Base-by-base conservation (phyloP, 2,888 invertebrate species). In the Mesorhabditis spiculigera region DNA sequence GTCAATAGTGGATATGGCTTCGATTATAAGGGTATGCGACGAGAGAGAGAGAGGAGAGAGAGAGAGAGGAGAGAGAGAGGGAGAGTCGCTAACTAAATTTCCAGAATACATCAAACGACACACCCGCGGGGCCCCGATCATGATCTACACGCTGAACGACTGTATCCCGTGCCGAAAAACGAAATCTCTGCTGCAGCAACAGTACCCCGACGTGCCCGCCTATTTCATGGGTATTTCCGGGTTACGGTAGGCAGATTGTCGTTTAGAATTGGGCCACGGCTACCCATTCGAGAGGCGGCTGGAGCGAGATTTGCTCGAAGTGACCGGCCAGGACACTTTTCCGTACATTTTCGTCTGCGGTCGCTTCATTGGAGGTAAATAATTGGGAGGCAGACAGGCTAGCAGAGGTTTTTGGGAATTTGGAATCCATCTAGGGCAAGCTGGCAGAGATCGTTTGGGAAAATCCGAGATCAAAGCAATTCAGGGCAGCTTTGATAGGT, bases 321-420 rank as follows among this genome's bases (percentile, higher is more conserved):
- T 85, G 42, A 85, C 85, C 10, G 81, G 85, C 5, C 82, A 82
- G 45, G 76, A 78, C 45, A 84, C 83, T 13, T 85, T 85, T 71
- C 85, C 85, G 4, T 85, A 84, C 71, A 83, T 85, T 45, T 85
- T 85, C 71, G 82, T 85, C n/a, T 85, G 84, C 58, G 85, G 85
- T 13, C 76, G 78, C 63, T 84, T 82, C 68, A 80, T 85, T 65
- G 84, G 85, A 67, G 84, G 80, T 79, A 42, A 41, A 67, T 28
- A 10, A 3, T 5, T 43, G 4, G 13, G 10, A 16, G 8, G 8
- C 63, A 8, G 13, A 28, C 5, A 63, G 28, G 28, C 28, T 28
- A 28, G 28, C 28, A 28, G 28, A 28, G 28, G 28, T 28, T 68
- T 5, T 16, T 13, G 8, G 28, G 28, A 28, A 28, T 28, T 28